These are phyloP conservation scores for Diplodus puntazzo DNA, from an alignment of 2,797 vertebrate species.

Conservation along the genomic window DNA sequence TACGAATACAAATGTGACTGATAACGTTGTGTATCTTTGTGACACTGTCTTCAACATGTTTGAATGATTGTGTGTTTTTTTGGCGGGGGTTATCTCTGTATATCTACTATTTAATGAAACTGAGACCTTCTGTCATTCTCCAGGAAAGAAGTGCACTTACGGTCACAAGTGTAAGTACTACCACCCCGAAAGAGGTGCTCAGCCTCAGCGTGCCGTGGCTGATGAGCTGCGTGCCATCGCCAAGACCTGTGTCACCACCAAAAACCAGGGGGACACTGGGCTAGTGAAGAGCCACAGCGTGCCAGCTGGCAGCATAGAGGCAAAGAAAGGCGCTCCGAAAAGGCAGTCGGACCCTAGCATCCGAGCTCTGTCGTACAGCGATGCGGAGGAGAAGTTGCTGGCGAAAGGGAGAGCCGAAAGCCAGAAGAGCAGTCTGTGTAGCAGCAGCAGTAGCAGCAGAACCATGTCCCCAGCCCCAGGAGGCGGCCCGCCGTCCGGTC, in stretches of 20 bases:
- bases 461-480: conserved; percentile 81
- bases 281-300: conserved; percentile 97
- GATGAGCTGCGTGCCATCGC: conserved; percentile 97
- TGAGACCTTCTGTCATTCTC: background rate
- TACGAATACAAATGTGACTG: background rate
- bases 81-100: background rate
- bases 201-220: conserved; percentile 95
- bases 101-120: background rate
- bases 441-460: conserved; percentile 38
- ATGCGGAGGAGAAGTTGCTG: conserved; percentile 94
- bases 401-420: conserved; percentile 91
- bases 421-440: conserved; percentile 74
- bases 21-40: too few species aligned
- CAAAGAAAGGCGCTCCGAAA: conserved; percentile 89
- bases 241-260: conserved; percentile 88
- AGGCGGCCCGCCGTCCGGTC: conserved; percentile 85
- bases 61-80: background rate
- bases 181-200: conserved; percentile 95
- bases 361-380: conserved; percentile 92
- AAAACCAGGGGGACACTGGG: conserved; percentile 89
- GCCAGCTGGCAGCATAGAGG: conserved; percentile 89
- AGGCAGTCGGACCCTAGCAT: conserved; percentile 95
- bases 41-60: background rate
- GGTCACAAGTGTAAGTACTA: conserved; percentile 99
- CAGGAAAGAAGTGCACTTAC: conserved; percentile 99